These are phyloP conservation scores for Campylorhamphus procurvoides DNA, from an alignment of 2,113 vertebrate species.

Conservation along the genomic window DNA sequence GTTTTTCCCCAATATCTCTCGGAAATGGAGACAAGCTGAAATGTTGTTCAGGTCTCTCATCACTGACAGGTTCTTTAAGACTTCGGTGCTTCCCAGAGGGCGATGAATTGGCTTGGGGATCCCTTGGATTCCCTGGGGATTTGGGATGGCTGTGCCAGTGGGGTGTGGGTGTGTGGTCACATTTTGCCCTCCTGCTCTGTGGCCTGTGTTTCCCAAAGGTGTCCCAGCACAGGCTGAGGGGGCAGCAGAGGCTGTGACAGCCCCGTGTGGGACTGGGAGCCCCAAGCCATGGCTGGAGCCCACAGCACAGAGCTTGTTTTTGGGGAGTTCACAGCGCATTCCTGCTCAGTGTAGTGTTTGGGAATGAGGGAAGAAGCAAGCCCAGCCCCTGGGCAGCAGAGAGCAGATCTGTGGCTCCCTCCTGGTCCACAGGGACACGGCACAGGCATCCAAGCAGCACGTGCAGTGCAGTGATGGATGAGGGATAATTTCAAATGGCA, in stretches of 20 bases:
- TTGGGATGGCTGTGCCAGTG: not conserved
- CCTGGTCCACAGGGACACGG: not conserved
- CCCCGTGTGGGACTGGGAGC: not conserved
- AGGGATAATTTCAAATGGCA: not conserved
- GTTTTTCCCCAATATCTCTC: not conserved
- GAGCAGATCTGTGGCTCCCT: not conserved
- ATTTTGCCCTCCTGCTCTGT: fast-evolving
- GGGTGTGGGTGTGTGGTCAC: not conserved
- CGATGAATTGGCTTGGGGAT: not conserved
- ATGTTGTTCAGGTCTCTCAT: not conserved
- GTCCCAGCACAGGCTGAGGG: not conserved
- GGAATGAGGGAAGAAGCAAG: not conserved
- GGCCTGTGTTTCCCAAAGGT: not conserved
- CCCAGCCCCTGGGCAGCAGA: not conserved
- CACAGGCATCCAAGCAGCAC: not conserved
- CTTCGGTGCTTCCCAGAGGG: not conserved
- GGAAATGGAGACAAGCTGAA: conserved; percentile 43
- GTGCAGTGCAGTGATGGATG: not conserved
- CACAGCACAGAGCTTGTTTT: not conserved
- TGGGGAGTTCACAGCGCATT: fast-evolving
- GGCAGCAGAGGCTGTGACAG: not conserved
- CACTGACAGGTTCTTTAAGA: not conserved
- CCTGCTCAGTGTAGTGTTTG: fast-evolving
- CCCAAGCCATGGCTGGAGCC: fast-evolving
- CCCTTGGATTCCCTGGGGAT: not conserved